Percentiles rank a stretch among this genome's conserved stretches.
phyloP scores from a whole-genome alignment of 2,797 vertebrate species.

The Antennarius maculatus region DNA sequence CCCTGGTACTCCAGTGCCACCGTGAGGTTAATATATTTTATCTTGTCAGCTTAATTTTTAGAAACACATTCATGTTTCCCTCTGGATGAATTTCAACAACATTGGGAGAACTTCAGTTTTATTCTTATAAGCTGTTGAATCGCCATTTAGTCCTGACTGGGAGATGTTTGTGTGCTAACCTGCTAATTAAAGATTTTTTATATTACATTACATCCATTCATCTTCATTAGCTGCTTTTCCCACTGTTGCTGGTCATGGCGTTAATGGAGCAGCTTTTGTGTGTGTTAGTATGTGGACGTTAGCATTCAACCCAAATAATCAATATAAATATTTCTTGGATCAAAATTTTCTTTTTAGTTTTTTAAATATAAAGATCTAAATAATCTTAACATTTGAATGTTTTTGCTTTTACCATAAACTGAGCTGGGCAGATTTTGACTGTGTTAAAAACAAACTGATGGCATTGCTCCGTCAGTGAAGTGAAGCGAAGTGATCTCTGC shows the following conservation, averaged over 20 bases:
- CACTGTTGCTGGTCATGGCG: too few relatives aligned
- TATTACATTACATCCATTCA: too few relatives aligned
- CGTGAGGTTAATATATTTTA: too few relatives aligned
- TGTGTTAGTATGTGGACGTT: neutral
- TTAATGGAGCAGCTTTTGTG: neutral
- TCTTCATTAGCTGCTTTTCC: too few relatives aligned
- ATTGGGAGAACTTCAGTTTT: neutral
- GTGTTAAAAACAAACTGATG: conserved; percentile 16
- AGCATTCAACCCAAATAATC: conserved; percentile 2
- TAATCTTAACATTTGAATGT: too few relatives aligned
- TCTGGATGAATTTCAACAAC: neutral
- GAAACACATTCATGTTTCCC: neutral
- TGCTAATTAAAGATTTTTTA: neutral
- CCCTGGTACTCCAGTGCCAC: too few relatives aligned
- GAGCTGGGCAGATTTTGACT: neutral
- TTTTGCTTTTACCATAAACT: too few relatives aligned
- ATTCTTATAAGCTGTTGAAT: neutral
- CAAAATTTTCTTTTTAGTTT: too few relatives aligned
- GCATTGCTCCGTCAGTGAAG: conserved; percentile 22
- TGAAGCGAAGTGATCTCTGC: conserved; percentile 14
- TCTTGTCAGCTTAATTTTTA: neutral
- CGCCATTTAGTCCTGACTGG: neutral
- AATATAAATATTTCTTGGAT: neutral
- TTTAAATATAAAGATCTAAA: too few relatives aligned
- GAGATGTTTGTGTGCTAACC: neutral